Base-by-base conservation (phyloP, 2,888 invertebrate genomes). In the Microctonus aethiopoides region DNA sequence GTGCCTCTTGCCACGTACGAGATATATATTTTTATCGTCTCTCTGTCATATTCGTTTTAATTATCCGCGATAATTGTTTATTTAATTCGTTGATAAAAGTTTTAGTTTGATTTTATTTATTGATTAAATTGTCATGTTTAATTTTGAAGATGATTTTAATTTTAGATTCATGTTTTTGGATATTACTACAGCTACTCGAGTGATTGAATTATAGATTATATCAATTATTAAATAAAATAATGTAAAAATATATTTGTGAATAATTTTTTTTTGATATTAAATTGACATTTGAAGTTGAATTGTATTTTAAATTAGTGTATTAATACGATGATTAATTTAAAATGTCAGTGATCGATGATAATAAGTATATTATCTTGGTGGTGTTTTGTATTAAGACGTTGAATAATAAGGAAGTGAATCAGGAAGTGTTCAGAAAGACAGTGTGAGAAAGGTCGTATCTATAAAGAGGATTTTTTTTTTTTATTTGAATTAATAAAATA, bases 381-480 rank as follows among this genome's bases (percentile, higher is more conserved):
- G 29, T 29, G 29, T 29, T 46, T 46, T 46, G 46, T 6, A 46
- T 46, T 1, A 46, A 32, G 32, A 34, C 34, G 22, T 34, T 59
- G 34, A 34, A 59, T 32, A 41, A 62, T 46, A 46, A 62, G 20
- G 46, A 62, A 51, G 26, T 51, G 29, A 26, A 62, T 62, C 46
- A 62, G 62, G 46, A 62, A 62, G 62, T 41, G 26, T 62, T 62
- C 20, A 62, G n/a, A 62, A n/a, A 32, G 46, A 62, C 46, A 65
- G 54, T 54, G 65, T 65, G 65, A 65, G 65, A 65, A 65, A 65
- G 63, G 63, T 63, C 63, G 63, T 16, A 32, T 46, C 16, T 46
- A 46, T 46, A 16, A n/a, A 46, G 16, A 46, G 16, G 16, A n/a
- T n/a, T n/a, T n/a, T n/a, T 9, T 13, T 39, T 16, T 46, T 20